Percentiles rank a stretch among this genome's conserved stretches.
Conservation (phyloP, 2,797 vertebrate species). For the Oreochromis mossambicus region DNA sequence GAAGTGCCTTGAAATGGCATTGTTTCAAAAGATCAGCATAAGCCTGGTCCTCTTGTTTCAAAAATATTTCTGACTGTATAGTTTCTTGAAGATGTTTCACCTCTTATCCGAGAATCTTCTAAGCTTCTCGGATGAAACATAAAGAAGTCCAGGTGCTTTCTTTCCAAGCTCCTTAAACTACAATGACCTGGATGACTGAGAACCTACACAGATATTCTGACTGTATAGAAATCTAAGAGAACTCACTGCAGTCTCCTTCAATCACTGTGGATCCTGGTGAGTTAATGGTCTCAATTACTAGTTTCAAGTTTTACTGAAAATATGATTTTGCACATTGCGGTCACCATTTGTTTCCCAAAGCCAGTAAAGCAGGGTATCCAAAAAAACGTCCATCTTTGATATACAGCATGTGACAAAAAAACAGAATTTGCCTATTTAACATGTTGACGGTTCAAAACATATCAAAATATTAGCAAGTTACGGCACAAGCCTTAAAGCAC, state of each 20-base stretch:
- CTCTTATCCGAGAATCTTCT: background rate
- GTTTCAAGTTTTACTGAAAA: background rate
- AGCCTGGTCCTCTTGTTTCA: accelerated
- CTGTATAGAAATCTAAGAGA: background rate
- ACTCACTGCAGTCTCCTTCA: background rate
- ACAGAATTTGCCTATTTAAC: background rate
- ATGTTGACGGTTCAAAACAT: background rate
- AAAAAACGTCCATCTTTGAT: background rate
- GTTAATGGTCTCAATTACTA: background rate
- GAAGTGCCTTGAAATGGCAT: background rate
- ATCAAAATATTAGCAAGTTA: background rate
- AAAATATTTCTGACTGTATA: background rate
- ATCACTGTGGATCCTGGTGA: background rate
- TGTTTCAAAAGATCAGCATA: background rate
- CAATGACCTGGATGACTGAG: background rate
- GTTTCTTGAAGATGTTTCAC: background rate
- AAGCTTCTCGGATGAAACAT: background rate
- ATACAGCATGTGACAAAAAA: background rate
- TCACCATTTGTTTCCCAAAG: background rate
- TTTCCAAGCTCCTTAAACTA: background rate
- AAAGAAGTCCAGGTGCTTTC: background rate
- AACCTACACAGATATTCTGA: background rate
- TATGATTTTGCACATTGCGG: background rate
- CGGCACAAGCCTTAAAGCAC: background rate
- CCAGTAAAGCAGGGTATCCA: background rate